Conservation (phyloP, 2,797 vertebrate species). For the Oryzias sinensis region DNA sequence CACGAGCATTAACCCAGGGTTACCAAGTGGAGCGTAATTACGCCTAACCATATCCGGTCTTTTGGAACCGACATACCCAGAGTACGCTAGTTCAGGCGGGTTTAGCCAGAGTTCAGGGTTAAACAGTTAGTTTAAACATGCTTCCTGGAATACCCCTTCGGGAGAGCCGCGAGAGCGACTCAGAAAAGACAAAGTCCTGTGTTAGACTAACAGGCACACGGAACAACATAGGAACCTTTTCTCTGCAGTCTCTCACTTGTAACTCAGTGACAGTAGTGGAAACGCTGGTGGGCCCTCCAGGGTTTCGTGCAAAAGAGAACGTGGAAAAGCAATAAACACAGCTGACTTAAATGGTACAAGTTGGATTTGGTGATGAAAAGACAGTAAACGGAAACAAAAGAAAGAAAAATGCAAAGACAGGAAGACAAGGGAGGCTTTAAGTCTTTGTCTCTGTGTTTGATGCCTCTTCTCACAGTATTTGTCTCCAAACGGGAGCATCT, state of each 20-base stretch:
- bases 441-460: conserved; percentile 47
- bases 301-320: background rate
- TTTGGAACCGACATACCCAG: too few relatives aligned
- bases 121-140: too few relatives aligned
- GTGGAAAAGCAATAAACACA: conserved; percentile 38
- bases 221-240: background rate
- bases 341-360: conserved; percentile 22
- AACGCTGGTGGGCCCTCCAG: background rate
- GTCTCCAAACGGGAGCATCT: conserved; percentile 60
- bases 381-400: conserved; percentile 48
- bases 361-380: conserved; percentile 49
- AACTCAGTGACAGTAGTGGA: background rate
- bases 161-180: too few relatives aligned
- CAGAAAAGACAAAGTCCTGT: too few relatives aligned
- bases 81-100: too few relatives aligned
- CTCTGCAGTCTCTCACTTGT: background rate
- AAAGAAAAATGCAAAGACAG: conserved; percentile 35
- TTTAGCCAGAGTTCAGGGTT: too few relatives aligned
- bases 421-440: conserved; percentile 20
- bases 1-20: too few relatives aligned
- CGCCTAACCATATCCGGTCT: too few relatives aligned
- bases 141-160: too few relatives aligned
- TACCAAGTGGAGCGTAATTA: too few relatives aligned
- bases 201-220: too few relatives aligned
- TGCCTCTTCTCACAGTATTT: conserved; percentile 46